phyloP scores from a whole-genome alignment of 2,888 invertebrate genomes.

The Scotopteryx bipunctaria region DNA sequence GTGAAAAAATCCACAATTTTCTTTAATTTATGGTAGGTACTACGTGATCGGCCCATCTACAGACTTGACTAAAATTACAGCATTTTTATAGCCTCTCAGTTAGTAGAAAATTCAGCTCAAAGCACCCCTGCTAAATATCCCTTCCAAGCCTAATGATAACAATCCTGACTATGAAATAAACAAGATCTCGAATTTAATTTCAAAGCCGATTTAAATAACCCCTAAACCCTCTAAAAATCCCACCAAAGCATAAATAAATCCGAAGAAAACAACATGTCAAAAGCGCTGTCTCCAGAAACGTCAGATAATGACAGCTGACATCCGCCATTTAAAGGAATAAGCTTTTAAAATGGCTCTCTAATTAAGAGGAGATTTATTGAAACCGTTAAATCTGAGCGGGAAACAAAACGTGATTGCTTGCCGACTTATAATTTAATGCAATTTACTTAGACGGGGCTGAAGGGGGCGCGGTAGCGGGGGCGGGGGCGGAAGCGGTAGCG shows the following conservation, averaged over 20 bases:
- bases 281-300: conserved; percentile 27
- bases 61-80: too few relatives aligned
- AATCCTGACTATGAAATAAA: too few relatives aligned
- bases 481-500: too few relatives aligned
- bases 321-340: conserved; percentile 63
- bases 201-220: neutral
- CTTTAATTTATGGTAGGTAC: too few relatives aligned
- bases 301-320: conserved; percentile 56
- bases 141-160: too few relatives aligned
- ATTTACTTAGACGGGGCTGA: conserved; percentile 67
- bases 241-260: conserved; percentile 5
- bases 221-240: conserved; percentile 5
- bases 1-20: too few relatives aligned
- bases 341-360: conserved; percentile 72
- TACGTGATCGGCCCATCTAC: too few relatives aligned
- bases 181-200: too few relatives aligned
- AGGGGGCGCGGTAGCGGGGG: conserved; percentile 42
- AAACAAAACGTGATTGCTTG: conserved; percentile 82
- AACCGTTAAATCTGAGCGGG: conserved; percentile 76
- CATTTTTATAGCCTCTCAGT: too few relatives aligned
- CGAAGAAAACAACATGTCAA: conserved; percentile 25
- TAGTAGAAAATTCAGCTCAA: too few relatives aligned
- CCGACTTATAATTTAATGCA: conserved; percentile 83
- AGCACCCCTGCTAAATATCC: too few relatives aligned
- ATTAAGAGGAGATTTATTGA: conserved; percentile 77